These are phyloP conservation scores for Halocaridina rubra DNA, from an alignment of 2,888 invertebrate species.

Conservation along the genomic window DNA sequence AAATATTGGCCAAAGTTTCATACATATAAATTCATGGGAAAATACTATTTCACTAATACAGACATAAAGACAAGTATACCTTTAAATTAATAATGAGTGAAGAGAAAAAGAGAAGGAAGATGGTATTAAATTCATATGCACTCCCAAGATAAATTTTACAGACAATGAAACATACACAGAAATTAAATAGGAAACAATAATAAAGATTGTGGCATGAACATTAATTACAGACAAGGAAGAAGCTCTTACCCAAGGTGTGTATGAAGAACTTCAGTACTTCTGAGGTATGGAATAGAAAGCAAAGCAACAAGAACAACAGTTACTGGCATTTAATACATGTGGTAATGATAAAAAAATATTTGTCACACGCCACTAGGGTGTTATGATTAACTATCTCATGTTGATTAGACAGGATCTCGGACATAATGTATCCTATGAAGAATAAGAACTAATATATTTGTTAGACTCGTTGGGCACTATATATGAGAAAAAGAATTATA, in stretches of 20 bases:
- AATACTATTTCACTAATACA: too few relatives aligned
- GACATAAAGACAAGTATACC: too few relatives aligned
- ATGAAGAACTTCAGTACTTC: constrained; percentile 9
- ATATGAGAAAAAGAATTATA: too few relatives aligned
- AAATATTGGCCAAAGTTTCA: too few relatives aligned
- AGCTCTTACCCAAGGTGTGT: constrained; percentile 9
- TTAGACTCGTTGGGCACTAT: too few relatives aligned
- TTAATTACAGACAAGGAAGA: neutral
- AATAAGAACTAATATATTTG: neutral
- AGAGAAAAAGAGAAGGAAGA: neutral
- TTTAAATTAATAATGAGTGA: neutral
- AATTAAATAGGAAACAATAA: too few relatives aligned
- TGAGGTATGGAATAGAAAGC: constrained; percentile 1
- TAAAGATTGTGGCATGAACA: too few relatives aligned
- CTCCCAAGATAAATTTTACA: neutral
- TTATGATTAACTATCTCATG: neutral
- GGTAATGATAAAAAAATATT: neutral
- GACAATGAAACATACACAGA: neutral
- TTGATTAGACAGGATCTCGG: neutral
- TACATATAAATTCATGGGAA: too few relatives aligned
- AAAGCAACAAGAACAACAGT: neutral
- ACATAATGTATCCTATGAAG: neutral
- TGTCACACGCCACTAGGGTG: neutral
- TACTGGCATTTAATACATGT: neutral
- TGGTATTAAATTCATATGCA: neutral